These are phyloP conservation scores for Copsychus sechellarum DNA, from an alignment of 2,113 vertebrate species.

Conservation along the genomic window DNA sequence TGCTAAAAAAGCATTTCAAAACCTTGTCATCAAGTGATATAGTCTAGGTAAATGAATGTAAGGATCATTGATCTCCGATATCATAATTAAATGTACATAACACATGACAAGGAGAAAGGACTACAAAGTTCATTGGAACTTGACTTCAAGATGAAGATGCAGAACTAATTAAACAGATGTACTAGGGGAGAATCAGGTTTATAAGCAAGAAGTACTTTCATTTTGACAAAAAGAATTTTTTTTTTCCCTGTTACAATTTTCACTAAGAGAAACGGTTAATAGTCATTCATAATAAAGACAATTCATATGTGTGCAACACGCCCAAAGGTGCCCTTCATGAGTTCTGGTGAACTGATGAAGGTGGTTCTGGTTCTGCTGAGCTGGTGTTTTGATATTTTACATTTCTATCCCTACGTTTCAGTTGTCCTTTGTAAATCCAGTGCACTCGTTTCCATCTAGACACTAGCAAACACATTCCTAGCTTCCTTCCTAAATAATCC, in stretches of 20 bases:
- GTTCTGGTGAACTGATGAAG: neutral
- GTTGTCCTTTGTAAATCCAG: neutral
- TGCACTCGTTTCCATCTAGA: neutral
- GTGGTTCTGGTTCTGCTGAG: neutral
- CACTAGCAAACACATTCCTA: neutral
- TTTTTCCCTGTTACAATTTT: neutral
- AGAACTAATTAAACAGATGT: neutral
- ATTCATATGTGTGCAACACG: neutral
- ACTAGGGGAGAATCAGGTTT: neutral
- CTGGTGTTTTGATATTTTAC: neutral
- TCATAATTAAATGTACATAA: slow-evolving; percentile 34
- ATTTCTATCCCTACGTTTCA: neutral
- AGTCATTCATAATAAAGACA: neutral
- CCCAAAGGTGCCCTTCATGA: neutral
- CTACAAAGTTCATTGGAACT: slow-evolving; percentile 37
- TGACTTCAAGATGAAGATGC: neutral
- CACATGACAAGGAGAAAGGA: slow-evolving; percentile 11
- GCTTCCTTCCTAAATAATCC: neutral
- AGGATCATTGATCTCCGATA: slow-evolving; percentile 3
- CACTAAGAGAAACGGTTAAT: neutral
- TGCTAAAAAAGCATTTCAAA: slow-evolving; percentile 22
- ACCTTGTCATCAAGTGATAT: neutral
- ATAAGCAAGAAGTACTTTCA: neutral
- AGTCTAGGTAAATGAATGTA: slow-evolving; percentile 52
- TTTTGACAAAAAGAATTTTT: neutral